Evolutionary conservation across 2,888 invertebrate genomes (phyloP), one percentile per base, ranked within the genome.

Genomic region (Uropetala carovei): DNA sequence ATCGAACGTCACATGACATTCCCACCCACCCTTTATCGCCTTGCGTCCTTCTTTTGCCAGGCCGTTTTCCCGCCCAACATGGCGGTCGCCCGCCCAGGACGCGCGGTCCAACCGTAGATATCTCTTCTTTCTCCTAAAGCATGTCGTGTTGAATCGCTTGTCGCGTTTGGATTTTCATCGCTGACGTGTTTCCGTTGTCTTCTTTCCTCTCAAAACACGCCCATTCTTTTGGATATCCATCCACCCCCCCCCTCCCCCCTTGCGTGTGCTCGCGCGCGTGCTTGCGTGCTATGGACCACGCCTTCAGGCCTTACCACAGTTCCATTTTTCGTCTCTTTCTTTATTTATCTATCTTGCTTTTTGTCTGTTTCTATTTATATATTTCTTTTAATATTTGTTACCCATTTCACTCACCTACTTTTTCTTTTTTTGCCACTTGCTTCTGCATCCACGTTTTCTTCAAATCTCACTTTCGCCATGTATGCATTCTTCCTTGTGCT

Each of bases 111-210:
- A 64, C 43, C 89, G 43, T 89, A 89, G 89, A 89, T 89, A 89
- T 89, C 89, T 68, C 64, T 89, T 43, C 86, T 60, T n/a, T 86
- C 59, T 56, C 89, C 89, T 60, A 89, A 89, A 89, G 64, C 89
- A 89, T 89, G 89, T 89, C 89, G 60, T 43, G 89, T 89, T 89
- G 89, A 43, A 89, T 89, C 64, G 89, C 89, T 89, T 86, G 86
- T 86, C 86, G 86, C 27, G 86, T 86, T 68, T 89, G 89, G 89
- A 89, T 89, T 89, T 89, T 89, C 89, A 68, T 89, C 89, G 89
- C 64, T 89, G 89, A 89, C 89, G 89, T 89, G 89, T 89, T 89
- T 89, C 89, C 89, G 89, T 89, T 89, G 89, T 89, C 89, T 86
- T 58, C 27, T 86, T 58, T 86, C 86, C 27, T 27, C 27, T 59